phyloP scores from a whole-genome alignment of 1,140 invertebrate species.

The Drosophila asahinai region DNA sequence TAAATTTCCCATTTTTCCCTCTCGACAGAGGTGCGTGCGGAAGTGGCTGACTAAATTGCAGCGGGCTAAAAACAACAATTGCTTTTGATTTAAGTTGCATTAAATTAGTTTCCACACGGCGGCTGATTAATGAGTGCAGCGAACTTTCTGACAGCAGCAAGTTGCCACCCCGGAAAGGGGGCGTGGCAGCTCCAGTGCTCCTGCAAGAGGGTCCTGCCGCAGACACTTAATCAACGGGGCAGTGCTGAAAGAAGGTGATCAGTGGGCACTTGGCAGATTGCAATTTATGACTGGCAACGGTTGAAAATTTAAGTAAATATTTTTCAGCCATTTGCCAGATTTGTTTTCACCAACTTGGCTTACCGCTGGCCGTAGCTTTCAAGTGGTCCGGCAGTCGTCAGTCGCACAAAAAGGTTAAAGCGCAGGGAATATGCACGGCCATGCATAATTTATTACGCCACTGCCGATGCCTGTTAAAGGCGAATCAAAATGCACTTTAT shows the following conservation, averaged over 20 bases:
- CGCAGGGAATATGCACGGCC: constrained; percentile 33
- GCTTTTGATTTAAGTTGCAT: constrained; percentile 70
- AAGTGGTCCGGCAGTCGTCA: not conserved
- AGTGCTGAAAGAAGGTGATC: constrained; percentile 42
- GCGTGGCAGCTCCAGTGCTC: not conserved
- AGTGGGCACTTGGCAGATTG: constrained; percentile 41
- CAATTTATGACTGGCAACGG: constrained; percentile 27
- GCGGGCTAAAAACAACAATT: constrained; percentile 50
- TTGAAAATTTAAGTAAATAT: constrained; percentile 14
- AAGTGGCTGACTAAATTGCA: constrained; percentile 73
- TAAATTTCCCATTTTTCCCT: not conserved
- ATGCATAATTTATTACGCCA: constrained; percentile 62
- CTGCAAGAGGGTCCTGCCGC: constrained; percentile 3
- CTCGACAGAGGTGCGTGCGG: constrained; percentile 40
- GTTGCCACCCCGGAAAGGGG: constrained; percentile 4
- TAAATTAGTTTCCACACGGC: constrained; percentile 62
- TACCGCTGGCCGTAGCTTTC: constrained; percentile 3
- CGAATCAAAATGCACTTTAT: constrained; percentile 73
- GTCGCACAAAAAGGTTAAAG: constrained; percentile 25
- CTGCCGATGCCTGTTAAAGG: constrained; percentile 52
- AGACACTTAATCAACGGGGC: constrained; percentile 41
- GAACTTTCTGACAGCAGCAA: constrained; percentile 41
- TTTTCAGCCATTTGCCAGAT: constrained; percentile 13
- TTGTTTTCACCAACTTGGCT: constrained; percentile 35
- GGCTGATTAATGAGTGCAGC: constrained; percentile 58